Base-by-base conservation (phyloP, 1,140 invertebrate species). In the Aradophagus sp. region DNA sequence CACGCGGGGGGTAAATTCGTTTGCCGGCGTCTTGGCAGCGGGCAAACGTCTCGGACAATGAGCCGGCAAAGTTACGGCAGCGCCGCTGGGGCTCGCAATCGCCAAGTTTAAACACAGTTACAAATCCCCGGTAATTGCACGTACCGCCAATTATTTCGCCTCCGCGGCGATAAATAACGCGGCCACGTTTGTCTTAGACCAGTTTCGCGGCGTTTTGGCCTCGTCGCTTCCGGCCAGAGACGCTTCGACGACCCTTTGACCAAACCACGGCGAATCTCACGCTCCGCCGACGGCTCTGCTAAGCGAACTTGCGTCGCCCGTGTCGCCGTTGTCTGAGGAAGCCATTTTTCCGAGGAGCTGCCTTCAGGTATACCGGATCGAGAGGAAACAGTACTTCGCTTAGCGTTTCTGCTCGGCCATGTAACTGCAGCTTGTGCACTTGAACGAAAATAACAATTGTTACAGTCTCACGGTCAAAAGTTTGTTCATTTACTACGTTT, bases 71-170 rank as follows among this genome's bases (percentile, higher is more conserved):
- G 62, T 66, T 66, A 36, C n/a, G 14, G 19, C 20, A 39, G 14
- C 27, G 34, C 8, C 48, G 41, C 34, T 32, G 20, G 38, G 19
- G 29, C 20, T 23, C 48, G 11, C 44, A 62, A 61, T 55, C 56
- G 52, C 15, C 31, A 63, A 62, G 50, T 70, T 63, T 56, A 56
- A 56, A 58, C 66, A 32, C 29, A 63, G 66, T 70, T 70, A 62
- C 66, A 70, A 63, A 70, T 70, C 56, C 45, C 44, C 11, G 47
- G 50, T 53, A 63, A 71, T 63, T 71, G 67, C 59, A 31, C 44
- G 41, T 26, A 63, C 61, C 47, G 23, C 48, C 68, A 72, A 72
- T 72, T 72, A 72, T 72, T 72, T 65, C 61, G 53, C 55, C 61
- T 72, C 41, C 38, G 41, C 48, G 48, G 36, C 41, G 20, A 55